Evolutionary conservation across 53 echinoderm and acorn worm species (phyloP), one percentile per base, ranked within the genome.

Genomic region (Echinometra lucunter): DNA sequence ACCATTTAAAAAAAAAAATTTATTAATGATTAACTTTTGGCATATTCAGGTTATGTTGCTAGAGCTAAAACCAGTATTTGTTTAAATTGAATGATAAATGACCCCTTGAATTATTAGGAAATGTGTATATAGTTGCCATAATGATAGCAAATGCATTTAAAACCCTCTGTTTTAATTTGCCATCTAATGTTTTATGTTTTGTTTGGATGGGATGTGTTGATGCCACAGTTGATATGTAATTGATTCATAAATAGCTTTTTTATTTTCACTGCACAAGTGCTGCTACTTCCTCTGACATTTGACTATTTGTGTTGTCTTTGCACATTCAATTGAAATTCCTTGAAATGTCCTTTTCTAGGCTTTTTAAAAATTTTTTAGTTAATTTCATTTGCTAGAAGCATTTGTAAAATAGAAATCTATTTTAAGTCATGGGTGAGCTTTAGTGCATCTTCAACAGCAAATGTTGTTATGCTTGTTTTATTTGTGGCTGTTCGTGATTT

Each of bases 241-340:
- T 85, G 4, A 49, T 47, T 27, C 28, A 12, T 49, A 19, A 7
- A 81, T 80, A 69, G 10, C 69, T 69, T 18, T 78, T 38, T 13
- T 25, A 28, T 85, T 45, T 49, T 11, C 49, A 85, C 85, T 85
- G 85, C 85, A 85, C 49, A 49, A n/a, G 8, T n/a, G n/a, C n/a
- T n/a, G n/a, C n/a, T n/a, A n/a, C n/a, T n/a, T n/a, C n/a, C n/a
- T n/a, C n/a, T n/a, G n/a, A n/a, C n/a, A n/a, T n/a, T 53, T 53
- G 53, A 53, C 1, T 53, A 53, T 53, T 53, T 53, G 53, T 53
- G 53, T 13, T 4, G 13, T 53, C 53, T 53, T 53, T 53, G 53
- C 53, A 1, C 8, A 53, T 53, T 53, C 53, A 53, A 53, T 53
- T 53, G 53, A 58, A 2, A 58, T 58, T 19, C 58, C 10, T 58